phyloP scores from a whole-genome alignment of 1,140 invertebrate genomes.

The Acromyrmex charruanus region DNA sequence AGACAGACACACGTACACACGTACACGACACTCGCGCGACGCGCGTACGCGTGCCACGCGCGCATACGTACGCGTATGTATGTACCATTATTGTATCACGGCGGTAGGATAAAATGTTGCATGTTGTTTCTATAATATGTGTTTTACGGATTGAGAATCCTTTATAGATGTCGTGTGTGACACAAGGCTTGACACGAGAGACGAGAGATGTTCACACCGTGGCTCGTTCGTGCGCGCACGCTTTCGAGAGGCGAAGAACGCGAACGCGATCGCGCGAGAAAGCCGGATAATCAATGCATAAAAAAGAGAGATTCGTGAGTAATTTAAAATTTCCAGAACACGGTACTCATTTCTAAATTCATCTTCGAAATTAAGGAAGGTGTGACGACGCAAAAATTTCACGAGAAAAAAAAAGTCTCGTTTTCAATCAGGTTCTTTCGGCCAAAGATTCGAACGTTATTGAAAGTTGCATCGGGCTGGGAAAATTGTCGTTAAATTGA shows the following conservation, averaged over 20 bases:
- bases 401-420: neutral
- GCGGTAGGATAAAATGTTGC: constrained; percentile 85
- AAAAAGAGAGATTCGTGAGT: neutral
- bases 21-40: constrained; percentile 52
- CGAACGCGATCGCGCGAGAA: neutral
- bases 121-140: constrained; percentile 87
- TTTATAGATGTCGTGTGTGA: constrained; percentile 84
- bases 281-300: neutral
- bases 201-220: constrained; percentile 66
- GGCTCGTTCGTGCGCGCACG: constrained; percentile 46
- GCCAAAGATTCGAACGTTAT: neutral
- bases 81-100: constrained; percentile 81
- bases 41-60: constrained; percentile 32
- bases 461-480: neutral
- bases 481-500: constrained; percentile 9
- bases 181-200: constrained; percentile 70
- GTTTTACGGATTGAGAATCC: constrained; percentile 85
- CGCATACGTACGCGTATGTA: constrained; percentile 70
- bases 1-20: constrained; percentile 4
- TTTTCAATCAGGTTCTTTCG: neutral
- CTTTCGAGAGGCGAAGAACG: neutral
- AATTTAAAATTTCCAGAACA: neutral
- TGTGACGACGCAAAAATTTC: neutral
- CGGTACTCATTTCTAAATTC: constrained; percentile 32
- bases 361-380: constrained; percentile 13